phyloP scores from a whole-genome alignment of 2,888 invertebrate species.

The Sympetrum striolatum region DNA sequence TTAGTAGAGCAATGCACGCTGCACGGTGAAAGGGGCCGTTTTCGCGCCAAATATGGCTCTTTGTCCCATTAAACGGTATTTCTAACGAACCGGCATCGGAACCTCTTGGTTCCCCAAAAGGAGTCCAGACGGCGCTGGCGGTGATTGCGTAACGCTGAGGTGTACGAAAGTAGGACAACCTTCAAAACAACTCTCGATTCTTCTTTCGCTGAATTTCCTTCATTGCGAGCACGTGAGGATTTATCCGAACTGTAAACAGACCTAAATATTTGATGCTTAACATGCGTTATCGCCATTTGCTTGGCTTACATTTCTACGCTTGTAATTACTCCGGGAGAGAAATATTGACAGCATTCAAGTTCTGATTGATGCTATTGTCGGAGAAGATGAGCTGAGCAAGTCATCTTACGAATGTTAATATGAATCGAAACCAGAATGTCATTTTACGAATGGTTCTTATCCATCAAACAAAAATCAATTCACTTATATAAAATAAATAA shows the following conservation, averaged over 20 bases:
- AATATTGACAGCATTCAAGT: background rate
- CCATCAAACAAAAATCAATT: too few relatives aligned
- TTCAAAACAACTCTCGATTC: background rate
- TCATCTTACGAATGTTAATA: too few relatives aligned
- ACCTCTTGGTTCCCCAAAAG: background rate
- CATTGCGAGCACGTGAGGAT: background rate
- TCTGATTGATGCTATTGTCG: background rate
- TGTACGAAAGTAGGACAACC: background rate
- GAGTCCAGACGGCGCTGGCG: background rate
- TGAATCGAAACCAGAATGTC: too few relatives aligned
- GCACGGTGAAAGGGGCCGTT: background rate
- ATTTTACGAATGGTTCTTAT: too few relatives aligned
- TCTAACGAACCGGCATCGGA: background rate
- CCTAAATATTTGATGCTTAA: background rate
- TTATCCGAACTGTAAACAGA: background rate
- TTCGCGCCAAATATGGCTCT: background rate
- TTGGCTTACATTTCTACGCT: background rate
- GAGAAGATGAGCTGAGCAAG: too few relatives aligned
- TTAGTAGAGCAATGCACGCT: background rate
- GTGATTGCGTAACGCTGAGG: background rate
- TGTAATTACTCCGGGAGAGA: background rate
- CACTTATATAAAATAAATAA: too few relatives aligned
- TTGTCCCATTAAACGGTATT: background rate
- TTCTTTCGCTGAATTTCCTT: background rate
- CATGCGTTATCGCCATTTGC: background rate